Evolutionary conservation across 2,113 vertebrate genomes (phyloP).

Genomic region (Myiozetetes cayanensis): DNA sequence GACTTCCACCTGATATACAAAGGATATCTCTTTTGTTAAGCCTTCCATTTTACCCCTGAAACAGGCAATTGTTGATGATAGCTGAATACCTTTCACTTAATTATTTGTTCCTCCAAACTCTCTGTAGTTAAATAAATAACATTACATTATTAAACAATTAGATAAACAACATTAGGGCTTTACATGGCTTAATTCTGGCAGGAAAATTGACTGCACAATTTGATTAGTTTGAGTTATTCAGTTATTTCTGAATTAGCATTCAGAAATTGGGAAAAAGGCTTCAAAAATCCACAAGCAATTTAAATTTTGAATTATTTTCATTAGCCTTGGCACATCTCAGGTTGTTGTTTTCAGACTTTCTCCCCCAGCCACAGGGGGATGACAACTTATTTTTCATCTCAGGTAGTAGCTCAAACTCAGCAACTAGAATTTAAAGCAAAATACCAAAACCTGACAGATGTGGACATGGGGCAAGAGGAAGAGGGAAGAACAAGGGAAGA

Average conservation of each 20-base stretch:
- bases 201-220: not conserved
- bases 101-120: not conserved
- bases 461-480: not conserved
- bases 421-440: not conserved
- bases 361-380: not conserved
- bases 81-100: not conserved
- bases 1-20: not conserved
- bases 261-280: not conserved
- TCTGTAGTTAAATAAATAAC: not conserved
- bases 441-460: not conserved
- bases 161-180: not conserved
- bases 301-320: not conserved
- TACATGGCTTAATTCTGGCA: not conserved
- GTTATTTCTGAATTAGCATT: not conserved
- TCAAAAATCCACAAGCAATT: not conserved
- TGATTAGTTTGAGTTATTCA: not conserved
- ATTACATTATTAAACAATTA: not conserved
- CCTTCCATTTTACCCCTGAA: not conserved
- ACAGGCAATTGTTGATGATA: not conserved
- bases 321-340: not conserved
- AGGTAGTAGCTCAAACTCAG: not conserved
- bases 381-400: not conserved
- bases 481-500: accelerated
- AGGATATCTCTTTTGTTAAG: not conserved
- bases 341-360: not conserved